Conservation (phyloP, 2,888 invertebrate genomes). For the Lithodes maja region DNA sequence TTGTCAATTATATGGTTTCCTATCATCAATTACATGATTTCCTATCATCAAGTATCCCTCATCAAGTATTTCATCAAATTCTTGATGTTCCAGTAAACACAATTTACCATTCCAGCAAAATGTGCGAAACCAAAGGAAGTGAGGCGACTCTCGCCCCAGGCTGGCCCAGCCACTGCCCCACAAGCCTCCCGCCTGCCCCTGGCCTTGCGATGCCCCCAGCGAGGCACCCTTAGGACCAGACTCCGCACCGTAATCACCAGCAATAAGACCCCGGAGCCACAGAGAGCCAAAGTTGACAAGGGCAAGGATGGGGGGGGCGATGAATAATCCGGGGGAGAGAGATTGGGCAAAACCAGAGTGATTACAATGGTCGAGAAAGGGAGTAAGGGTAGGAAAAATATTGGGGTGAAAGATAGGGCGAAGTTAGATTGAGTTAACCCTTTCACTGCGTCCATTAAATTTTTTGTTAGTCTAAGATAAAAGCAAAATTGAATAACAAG, state of each 20-base stretch:
- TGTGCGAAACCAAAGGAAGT: slow-evolving; percentile 66
- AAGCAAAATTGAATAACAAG: no score
- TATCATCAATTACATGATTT: no score
- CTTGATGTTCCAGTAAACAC: neutral
- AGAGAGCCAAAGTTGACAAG: slow-evolving; percentile 48
- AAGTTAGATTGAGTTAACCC: no score
- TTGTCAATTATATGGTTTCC: no score
- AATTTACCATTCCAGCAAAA: slow-evolving; percentile 44
- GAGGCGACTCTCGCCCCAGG: slow-evolving; percentile 43
- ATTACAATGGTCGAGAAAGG: slow-evolving; percentile 12
- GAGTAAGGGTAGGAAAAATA: neutral
- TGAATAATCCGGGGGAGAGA: neutral
- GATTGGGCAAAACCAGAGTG: slow-evolving; percentile 1
- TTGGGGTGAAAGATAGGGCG: no score
- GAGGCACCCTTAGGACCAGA: slow-evolving; percentile 53
- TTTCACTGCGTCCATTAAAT: no score
- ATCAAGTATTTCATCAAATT: no score
- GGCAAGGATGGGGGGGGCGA: neutral
- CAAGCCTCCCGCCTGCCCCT: slow-evolving; percentile 62
- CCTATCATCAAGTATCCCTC: no score
- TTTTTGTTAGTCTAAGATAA: no score
- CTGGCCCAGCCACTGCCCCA: neutral
- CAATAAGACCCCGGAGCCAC: slow-evolving; percentile 52
- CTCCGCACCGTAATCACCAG: slow-evolving; percentile 50
- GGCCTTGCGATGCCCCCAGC: slow-evolving; percentile 57